These are phyloP conservation scores for Siderastrea siderea DNA, from an alignment of 92 coral and sea anemone species.

Conservation along the genomic window DNA sequence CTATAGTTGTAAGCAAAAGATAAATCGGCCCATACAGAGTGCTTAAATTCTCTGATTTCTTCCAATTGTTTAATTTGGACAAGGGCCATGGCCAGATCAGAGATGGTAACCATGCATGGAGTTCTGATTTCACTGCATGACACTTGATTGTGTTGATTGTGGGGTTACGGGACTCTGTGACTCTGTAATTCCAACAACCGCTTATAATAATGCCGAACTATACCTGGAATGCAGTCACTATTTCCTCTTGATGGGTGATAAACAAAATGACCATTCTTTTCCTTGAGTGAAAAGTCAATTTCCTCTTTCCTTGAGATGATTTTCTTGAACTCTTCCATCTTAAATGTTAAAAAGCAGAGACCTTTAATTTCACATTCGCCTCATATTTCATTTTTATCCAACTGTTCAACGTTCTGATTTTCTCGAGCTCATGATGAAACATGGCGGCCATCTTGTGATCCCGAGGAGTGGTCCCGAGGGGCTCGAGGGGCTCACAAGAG, in stretches of 20 bases:
- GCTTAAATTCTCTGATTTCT: too few relatives aligned
- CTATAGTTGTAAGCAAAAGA: too few relatives aligned
- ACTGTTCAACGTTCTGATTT: too few relatives aligned
- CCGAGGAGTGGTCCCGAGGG: not conserved
- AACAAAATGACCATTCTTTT: slow-evolving; percentile 77
- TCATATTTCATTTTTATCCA: not conserved
- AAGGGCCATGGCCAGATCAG: too few relatives aligned
- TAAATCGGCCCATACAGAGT: too few relatives aligned
- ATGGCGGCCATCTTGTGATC: too few relatives aligned
- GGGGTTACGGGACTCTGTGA: too few relatives aligned
- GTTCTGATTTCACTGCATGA: too few relatives aligned
- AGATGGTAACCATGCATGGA: too few relatives aligned
- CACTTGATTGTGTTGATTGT: too few relatives aligned
- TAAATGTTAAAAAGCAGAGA: not conserved
- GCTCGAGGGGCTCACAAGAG: not conserved
- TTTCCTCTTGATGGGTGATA: slow-evolving; percentile 34
- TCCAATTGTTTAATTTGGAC: too few relatives aligned
- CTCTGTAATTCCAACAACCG: not conserved
- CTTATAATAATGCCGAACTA: not conserved
- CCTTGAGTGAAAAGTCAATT: slow-evolving; percentile 61
- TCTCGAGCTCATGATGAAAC: too few relatives aligned
- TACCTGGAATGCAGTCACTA: slow-evolving; percentile 31
- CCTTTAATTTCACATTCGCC: not conserved
- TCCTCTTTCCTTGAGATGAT: slow-evolving; percentile 51
- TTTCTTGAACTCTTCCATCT: slow-evolving; percentile 55